Conservation (phyloP, 2,113 vertebrate genomes). For the Python bivittatus region DNA sequence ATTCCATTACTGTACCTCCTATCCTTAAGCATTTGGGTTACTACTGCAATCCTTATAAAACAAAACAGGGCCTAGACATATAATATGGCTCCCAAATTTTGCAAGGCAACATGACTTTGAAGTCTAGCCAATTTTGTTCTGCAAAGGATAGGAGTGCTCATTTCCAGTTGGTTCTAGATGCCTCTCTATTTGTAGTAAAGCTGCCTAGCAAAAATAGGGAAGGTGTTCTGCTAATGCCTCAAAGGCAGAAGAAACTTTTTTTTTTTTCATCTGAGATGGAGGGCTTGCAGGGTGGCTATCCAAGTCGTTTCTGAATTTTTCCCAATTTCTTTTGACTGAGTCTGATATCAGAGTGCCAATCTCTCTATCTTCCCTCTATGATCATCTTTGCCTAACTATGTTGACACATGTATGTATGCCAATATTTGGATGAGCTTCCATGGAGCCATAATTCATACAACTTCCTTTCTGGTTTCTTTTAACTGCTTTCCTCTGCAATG, state of each 20-base stretch:
- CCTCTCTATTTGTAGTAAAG: conserved; percentile 19
- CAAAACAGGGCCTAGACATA: no score
- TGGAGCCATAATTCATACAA: not conserved
- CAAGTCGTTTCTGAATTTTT: not conserved
- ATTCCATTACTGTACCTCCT: not conserved
- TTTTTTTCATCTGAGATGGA: not conserved
- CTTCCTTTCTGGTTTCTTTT: not conserved
- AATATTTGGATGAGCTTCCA: not conserved
- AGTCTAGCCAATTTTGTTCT: not conserved
- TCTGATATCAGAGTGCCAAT: not conserved
- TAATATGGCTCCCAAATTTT: not conserved
- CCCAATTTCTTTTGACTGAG: not conserved
- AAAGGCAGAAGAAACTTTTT: not conserved
- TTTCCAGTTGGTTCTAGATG: conserved; percentile 3
- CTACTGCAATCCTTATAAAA: not conserved
- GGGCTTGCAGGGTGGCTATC: not conserved
- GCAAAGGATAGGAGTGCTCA: not conserved
- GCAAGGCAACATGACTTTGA: not conserved
- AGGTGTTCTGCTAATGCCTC: conserved; percentile 31
- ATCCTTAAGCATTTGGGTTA: not conserved
- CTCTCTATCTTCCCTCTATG: not conserved
- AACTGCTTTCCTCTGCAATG: not conserved
- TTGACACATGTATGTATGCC: not conserved
- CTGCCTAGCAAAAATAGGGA: conserved; percentile 47
- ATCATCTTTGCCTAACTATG: not conserved